Conservation (phyloP, 2,113 vertebrate species). For the Riparia riparia region DNA sequence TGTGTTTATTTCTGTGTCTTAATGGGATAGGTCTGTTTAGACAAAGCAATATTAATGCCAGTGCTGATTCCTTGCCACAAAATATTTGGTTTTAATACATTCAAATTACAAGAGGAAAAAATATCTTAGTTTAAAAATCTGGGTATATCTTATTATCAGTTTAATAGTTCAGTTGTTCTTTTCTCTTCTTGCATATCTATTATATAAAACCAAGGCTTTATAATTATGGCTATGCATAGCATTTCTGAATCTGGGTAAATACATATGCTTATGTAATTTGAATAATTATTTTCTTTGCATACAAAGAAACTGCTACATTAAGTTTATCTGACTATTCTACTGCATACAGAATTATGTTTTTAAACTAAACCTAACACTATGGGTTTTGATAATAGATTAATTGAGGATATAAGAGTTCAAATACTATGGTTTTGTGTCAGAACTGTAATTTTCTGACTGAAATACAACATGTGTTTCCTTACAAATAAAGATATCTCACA, state of each 20-base stretch:
- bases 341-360: conserved; percentile 9
- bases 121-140: not conserved
- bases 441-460: conserved; percentile 59
- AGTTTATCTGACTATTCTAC: not conserved
- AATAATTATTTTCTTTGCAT: not conserved
- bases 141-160: not conserved
- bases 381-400: not conserved
- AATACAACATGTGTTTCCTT: conserved; percentile 55
- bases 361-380: not conserved
- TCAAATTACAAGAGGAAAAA: not conserved
- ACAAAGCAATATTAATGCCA: not conserved
- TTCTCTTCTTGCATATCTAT: not conserved
- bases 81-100: not conserved
- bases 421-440: conserved; percentile 43
- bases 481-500: conserved; percentile 74
- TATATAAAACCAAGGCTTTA: conserved; percentile 6
- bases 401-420: not conserved
- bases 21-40: not conserved
- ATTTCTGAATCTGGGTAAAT: conserved; percentile 13
- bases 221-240: not conserved
- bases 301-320: not conserved
- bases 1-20: not conserved
- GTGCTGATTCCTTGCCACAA: not conserved
- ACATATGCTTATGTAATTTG: not conserved
- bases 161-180: not conserved